These are phyloP conservation scores for Drosophila suzukii DNA, from an alignment of 1,140 invertebrate species.

Conservation along the genomic window DNA sequence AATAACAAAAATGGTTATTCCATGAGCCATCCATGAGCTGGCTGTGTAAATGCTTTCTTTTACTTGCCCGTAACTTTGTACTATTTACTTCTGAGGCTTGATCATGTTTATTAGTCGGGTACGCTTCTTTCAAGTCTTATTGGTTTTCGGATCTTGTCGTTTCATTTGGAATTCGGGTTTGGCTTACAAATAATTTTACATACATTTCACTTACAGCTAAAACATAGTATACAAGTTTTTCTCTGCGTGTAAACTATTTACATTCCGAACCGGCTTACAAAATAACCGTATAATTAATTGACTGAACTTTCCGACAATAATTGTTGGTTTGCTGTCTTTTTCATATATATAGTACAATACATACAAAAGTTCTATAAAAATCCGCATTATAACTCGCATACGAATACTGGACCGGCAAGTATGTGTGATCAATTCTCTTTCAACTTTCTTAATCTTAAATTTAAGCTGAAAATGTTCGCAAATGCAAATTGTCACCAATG, in stretches of 20 bases:
- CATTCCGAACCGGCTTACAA: conserved; percentile 37
- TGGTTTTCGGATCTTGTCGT: conserved; percentile 28
- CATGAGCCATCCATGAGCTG: conserved; percentile 22
- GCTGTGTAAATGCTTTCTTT: conserved; percentile 28
- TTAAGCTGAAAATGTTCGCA: conserved; percentile 44
- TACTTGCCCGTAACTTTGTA: conserved; percentile 52
- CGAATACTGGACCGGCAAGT: conserved; percentile 79
- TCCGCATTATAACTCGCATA: conserved; percentile 32
- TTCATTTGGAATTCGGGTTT: conserved; percentile 46
- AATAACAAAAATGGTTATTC: conserved; percentile 19
- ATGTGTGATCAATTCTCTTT: conserved; percentile 41
- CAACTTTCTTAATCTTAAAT: conserved; percentile 54
- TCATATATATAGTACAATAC: conserved; percentile 45
- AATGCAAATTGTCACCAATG: conserved; percentile 26
- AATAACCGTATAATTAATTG: conserved; percentile 63
- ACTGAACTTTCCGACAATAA: conserved; percentile 55
- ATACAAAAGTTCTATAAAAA: conserved; percentile 57
- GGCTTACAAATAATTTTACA: conserved; percentile 20
- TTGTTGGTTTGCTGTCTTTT: conserved; percentile 21
- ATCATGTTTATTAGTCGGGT: conserved; percentile 29
- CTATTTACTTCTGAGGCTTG: conserved; percentile 63
- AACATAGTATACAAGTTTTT: conserved; percentile 61
- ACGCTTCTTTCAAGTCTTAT: conserved; percentile 57
- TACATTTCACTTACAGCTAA: conserved; percentile 33
- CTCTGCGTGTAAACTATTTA: conserved; percentile 60